Evolutionary conservation across 2,888 invertebrate genomes (phyloP).

Genomic region (Drosophila quinaria): DNA sequence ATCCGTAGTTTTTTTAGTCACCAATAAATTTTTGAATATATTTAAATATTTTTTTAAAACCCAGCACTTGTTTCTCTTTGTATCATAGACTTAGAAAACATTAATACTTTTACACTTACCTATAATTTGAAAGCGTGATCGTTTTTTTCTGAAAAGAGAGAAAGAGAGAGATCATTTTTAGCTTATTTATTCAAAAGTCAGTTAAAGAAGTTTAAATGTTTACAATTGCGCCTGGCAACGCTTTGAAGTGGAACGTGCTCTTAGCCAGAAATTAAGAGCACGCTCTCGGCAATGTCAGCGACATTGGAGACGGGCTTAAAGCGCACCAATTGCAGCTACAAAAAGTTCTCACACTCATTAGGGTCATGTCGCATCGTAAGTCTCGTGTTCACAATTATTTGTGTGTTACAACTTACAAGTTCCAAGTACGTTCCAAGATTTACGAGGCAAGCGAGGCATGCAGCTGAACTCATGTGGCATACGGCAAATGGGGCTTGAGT

Average conservation of each 20-base stretch:
- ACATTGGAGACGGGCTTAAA: constrained; percentile 24
- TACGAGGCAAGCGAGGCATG: constrained; percentile 24
- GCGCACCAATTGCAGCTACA: constrained; percentile 41
- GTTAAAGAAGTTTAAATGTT: constrained; percentile 32
- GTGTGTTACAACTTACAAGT: constrained; percentile 41
- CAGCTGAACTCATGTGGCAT: constrained; percentile 28
- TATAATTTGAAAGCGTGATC: constrained; percentile 10
- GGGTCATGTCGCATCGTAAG: constrained; percentile 65
- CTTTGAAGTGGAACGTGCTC: constrained; percentile 41
- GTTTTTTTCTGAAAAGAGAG: constrained; percentile 27
- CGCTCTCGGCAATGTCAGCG: constrained; percentile 57
- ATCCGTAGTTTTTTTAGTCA: not conserved
- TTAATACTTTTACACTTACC: constrained; percentile 39
- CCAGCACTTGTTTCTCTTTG: constrained; percentile 59
- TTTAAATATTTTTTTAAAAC: not conserved
- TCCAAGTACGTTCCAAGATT: constrained; percentile 30
- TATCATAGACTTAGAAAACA: not conserved
- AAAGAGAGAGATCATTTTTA: constrained; percentile 19
- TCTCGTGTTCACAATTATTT: constrained; percentile 70
- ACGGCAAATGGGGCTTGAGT: constrained; percentile 44
- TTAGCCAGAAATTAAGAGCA: constrained; percentile 56
- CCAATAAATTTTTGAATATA: not conserved
- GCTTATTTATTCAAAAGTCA: constrained; percentile 14
- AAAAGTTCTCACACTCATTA: constrained; percentile 79
- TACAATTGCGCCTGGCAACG: constrained; percentile 35